Evolutionary conservation across 2,113 vertebrate species (phyloP).

Genomic region (Sprattus sprattus): DNA sequence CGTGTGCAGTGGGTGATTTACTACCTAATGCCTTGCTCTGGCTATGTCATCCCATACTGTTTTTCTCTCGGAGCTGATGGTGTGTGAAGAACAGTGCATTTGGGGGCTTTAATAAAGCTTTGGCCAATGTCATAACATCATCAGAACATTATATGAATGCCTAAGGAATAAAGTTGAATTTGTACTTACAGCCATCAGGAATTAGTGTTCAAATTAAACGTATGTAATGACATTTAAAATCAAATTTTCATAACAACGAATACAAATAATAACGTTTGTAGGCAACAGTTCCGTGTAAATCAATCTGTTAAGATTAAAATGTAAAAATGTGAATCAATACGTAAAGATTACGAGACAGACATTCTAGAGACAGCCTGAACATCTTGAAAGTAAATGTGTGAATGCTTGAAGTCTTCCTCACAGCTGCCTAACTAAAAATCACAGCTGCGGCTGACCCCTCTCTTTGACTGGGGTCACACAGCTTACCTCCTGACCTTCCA

Average conservation of each 20-base stretch:
- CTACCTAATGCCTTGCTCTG: neutral
- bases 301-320: too few species aligned
- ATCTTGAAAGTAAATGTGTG: slow-evolving; percentile 9
- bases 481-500: slow-evolving; percentile 27
- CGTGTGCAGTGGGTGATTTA: neutral
- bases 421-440: neutral
- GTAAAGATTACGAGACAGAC: neutral
- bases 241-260: too few species aligned
- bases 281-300: neutral
- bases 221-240: too few species aligned
- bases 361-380: neutral
- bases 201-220: too few species aligned
- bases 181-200: neutral
- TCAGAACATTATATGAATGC: neutral
- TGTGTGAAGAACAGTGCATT: neutral
- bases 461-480: slow-evolving; percentile 27
- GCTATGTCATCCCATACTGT: neutral
- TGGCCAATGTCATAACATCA: neutral
- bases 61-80: neutral
- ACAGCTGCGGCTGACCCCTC: neutral
- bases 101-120: neutral
- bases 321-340: neutral
- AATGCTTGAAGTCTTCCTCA: neutral
- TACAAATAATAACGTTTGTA: neutral
- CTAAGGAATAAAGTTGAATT: neutral